phyloP scores from a whole-genome alignment of 2,113 vertebrate genomes.

The Limanda limanda region DNA sequence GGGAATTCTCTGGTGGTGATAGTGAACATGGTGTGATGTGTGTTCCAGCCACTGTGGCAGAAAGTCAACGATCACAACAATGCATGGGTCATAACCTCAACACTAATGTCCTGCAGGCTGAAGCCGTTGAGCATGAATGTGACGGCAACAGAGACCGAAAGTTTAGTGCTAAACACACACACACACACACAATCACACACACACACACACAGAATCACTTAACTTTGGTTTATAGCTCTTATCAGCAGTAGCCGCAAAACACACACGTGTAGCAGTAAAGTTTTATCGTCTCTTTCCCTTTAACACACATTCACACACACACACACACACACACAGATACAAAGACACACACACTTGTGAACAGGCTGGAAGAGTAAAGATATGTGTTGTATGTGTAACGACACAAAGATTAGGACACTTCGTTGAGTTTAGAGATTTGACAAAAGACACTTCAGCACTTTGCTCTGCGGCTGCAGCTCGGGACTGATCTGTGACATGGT shows the following conservation, averaged over 20 bases:
- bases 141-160: too few species aligned
- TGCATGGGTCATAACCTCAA: too few species aligned
- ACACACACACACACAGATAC: not conserved
- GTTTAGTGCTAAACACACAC: too few species aligned
- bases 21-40: not conserved
- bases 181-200: not conserved
- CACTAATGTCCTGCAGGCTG: too few species aligned
- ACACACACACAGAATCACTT: conserved; percentile 4
- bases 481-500: conserved; percentile 46
- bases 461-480: conserved; percentile 5
- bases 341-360: not conserved
- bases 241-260: conserved; percentile 42
- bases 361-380: not conserved
- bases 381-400: conserved; percentile 4
- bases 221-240: conserved; percentile 25
- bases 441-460: conserved; percentile 30
- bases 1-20: not conserved
- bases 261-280: not conserved
- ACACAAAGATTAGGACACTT: conserved; percentile 42
- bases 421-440: not conserved
- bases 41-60: too few species aligned
- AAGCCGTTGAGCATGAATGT: too few species aligned
- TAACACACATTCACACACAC: not conserved
- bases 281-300: conserved; percentile 4
- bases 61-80: too few species aligned